Conservation (phyloP, 1,140 invertebrate genomes). For the Drosophila grimshawi region DNA sequence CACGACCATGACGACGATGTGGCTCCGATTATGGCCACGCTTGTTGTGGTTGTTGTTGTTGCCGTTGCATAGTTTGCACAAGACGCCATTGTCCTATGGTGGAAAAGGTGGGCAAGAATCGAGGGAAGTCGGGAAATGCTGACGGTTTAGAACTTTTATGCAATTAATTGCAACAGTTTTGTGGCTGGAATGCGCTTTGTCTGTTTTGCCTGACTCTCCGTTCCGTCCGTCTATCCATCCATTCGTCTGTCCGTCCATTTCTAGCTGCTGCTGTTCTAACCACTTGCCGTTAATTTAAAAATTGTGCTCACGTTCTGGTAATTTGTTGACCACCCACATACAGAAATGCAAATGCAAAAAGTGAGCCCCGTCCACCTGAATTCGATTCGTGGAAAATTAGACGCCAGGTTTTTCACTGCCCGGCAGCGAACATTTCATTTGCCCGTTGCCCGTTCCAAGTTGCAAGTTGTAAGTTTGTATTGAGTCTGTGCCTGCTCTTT, state of each 20-base stretch:
- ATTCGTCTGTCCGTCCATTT: background rate
- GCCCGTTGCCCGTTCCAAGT: background rate
- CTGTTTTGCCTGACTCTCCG: conserved; percentile 9
- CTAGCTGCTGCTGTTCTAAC: conserved; percentile 61
- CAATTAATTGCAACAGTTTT: conserved; percentile 82
- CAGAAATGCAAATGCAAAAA: conserved; percentile 51
- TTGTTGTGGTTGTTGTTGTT: conserved; percentile 16
- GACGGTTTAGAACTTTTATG: conserved; percentile 78
- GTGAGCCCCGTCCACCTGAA: conserved; percentile 17
- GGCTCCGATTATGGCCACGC: conserved; percentile 50
- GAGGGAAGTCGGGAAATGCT: conserved; percentile 26
- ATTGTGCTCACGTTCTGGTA: conserved; percentile 82
- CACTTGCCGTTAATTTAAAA: conserved; percentile 81
- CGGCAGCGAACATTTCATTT: conserved; percentile 61
- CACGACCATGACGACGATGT: conserved; percentile 60
- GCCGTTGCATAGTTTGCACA: conserved; percentile 38
- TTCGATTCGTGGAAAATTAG: conserved; percentile 68
- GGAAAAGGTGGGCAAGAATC: background rate
- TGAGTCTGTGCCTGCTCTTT: conserved; percentile 59
- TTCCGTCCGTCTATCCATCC: background rate
- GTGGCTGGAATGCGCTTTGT: conserved; percentile 65
- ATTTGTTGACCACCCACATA: conserved; percentile 83
- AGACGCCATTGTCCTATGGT: conserved; percentile 58
- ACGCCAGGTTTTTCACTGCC: conserved; percentile 43
- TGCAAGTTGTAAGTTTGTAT: conserved; percentile 45